Percentiles rank a stretch among this genome's conserved stretches.
phyloP scores from a whole-genome alignment of 2,113 vertebrate species.

The Python bivittatus region DNA sequence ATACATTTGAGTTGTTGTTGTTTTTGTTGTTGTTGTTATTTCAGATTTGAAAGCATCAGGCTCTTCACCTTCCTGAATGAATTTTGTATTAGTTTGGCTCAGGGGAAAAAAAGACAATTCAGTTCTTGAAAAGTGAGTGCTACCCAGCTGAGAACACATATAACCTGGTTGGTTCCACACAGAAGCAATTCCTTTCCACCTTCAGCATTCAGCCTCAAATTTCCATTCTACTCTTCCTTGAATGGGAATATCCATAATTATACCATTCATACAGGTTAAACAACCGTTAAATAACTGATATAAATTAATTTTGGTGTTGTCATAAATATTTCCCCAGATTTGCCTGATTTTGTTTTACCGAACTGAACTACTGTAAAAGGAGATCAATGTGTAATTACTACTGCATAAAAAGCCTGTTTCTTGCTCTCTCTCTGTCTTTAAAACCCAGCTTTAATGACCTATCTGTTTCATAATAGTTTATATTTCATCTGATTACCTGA shows the following conservation, averaged over 20 bases:
- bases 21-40: background rate
- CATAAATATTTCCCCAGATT: constrained; percentile 45
- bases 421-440: constrained; percentile 46
- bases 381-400: constrained; percentile 22
- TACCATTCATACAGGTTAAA: background rate
- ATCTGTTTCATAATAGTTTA: constrained; percentile 51
- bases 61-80: background rate
- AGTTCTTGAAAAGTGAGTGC: background rate
- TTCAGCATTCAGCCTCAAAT: background rate
- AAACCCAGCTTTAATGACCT: constrained; percentile 40
- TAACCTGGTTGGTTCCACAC: background rate
- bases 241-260: background rate
- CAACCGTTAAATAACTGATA: constrained; percentile 15
- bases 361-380: constrained; percentile 13
- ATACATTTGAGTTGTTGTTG: background rate
- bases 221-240: background rate
- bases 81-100: background rate
- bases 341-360: background rate
- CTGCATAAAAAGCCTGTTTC: background rate
- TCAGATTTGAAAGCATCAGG: background rate
- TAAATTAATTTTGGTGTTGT: constrained; percentile 34
- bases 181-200: background rate
- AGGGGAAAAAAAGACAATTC: background rate
- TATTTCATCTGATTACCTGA: constrained; percentile 15
- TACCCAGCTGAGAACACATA: background rate